Base-by-base conservation (phyloP, 2,113 vertebrate genomes). In the Panthera leo region DNA sequence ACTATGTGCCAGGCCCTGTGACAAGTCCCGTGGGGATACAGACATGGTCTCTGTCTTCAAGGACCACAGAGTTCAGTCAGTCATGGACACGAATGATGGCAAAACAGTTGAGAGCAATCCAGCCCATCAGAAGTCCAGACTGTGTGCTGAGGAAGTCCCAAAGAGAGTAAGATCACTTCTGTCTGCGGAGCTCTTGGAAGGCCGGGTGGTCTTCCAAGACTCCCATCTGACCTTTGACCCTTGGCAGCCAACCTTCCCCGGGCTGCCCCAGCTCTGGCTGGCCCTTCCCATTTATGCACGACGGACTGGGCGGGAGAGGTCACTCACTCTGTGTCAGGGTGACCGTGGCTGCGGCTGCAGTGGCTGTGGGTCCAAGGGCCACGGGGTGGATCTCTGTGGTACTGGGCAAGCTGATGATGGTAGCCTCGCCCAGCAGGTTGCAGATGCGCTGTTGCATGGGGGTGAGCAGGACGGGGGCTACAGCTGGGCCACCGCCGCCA, bases 391-490 rank as follows among this genome's bases (percentile, higher is more conserved):
- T 97, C 93, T 99, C 99, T 79, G 98, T 98, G 0, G 98, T 82
- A 5, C 98, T 94, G 0, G 99, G 99, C 90, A 99, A 85, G 92
- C 99, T 99, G 99, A 99, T 99, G 99, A 99, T 99, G 98, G 99
- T 99, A 96, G 99, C 99, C 98, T 99, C 99, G 2, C 99, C 99
- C 98, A 99, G 98, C 75, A 99, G 99, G 98, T 99, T 99, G 97
- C 99, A 99, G 98, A 99, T 99, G 84, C 99, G 98, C 96, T 99
- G 99, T 98, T 99, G 99, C 99, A 99, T 99, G 63, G 99, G 99
- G 36, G 99, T 99, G 88, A 99, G 99, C 98, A 99, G 99, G 70
- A 99, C 99, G 0, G 99, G 99, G 3, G 99, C 98, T 0, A 99
- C 98, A 0, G 99, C 95, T 0, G 98, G 67, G 0, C 98, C 98